Evolutionary conservation across 2,113 vertebrate genomes (phyloP).

Genomic region (Sinocyclocheilus anshuiensis): DNA sequence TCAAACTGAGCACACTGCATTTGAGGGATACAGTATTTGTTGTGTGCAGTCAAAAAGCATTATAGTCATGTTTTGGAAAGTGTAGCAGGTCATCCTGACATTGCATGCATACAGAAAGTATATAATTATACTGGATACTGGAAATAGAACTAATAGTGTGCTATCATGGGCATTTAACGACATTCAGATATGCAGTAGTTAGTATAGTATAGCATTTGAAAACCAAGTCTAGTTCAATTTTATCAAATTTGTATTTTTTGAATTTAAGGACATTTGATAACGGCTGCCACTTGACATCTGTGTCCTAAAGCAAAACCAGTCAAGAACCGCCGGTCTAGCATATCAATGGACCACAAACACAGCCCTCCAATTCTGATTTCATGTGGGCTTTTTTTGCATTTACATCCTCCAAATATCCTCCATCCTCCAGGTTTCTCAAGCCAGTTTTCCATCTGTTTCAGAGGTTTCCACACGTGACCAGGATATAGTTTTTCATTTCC

Average conservation of each 20-base stretch:
- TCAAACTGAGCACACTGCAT: not conserved
- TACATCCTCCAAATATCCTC: not conserved
- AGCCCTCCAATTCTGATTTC: not conserved
- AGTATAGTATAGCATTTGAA: no score
- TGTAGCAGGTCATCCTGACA: not conserved
- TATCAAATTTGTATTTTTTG: not conserved
- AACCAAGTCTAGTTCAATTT: not conserved
- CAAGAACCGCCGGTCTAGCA: not conserved
- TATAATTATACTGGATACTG: no score
- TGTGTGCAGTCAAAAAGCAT: not conserved
- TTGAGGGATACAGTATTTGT: not conserved
- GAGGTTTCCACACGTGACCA: no score
- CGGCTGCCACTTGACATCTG: not conserved
- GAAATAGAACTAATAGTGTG: no score
- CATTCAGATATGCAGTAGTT: not conserved
- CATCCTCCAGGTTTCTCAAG: not conserved
- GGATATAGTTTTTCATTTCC: not conserved
- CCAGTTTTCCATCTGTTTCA: not conserved
- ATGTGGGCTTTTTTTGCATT: not conserved
- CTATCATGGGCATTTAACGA: not conserved
- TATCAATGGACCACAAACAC: not conserved
- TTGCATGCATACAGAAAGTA: no score
- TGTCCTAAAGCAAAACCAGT: not conserved
- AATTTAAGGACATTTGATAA: not conserved
- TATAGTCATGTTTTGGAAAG: not conserved